Base-by-base conservation (phyloP, 2,797 vertebrate species). In the Psittacula echo region DNA sequence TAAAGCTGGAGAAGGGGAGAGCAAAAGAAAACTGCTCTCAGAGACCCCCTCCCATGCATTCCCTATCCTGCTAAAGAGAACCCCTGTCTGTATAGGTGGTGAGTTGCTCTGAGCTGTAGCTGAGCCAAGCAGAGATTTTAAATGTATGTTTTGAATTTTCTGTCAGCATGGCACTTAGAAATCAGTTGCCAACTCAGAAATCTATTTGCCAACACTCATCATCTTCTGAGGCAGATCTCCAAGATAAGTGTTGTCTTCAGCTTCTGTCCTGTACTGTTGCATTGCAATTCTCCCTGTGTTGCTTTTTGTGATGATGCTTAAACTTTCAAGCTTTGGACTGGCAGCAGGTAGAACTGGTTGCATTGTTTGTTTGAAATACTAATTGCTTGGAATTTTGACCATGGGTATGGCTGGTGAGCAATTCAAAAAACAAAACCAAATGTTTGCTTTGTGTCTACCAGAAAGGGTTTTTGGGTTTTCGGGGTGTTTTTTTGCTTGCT, bases 291-390 rank as follows among this genome's bases (percentile, higher is more conserved):
- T 71, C 30, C n/a, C 14, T 10, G 8, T 50, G 27, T 66, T 78
- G 56, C 23, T 88, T 88, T 90, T 47, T 75, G 27, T 61, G 58
- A 42, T 22, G 27, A 21, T 91, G 47, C 41, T 71, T 93, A 44
- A 85, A 62, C 32, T 64, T 80, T 15, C n/a, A 85, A 41, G 19
- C 48, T 93, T 84, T 88, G 56, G 56, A 48, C 61, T 77, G 77
- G 60, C 83, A 74, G 70, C 44, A 81, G 51, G 50, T 54, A 74
- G 53, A 92, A 66, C 37, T 76, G n/a, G 13, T 68, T 82, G 76
- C 84, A 67, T 42, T 91, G 44, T 90, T 95, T 94, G 72, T 84
- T 94, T 93, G 64, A 83, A 82, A 79, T 73, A 82, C 39, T 71
- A 92, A 82, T 77, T 80, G 71, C 64, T 74, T 94, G 84, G 64